These are phyloP conservation scores for Megalops cyprinoides DNA, from an alignment of 2,797 vertebrate genomes.

Conservation along the genomic window DNA sequence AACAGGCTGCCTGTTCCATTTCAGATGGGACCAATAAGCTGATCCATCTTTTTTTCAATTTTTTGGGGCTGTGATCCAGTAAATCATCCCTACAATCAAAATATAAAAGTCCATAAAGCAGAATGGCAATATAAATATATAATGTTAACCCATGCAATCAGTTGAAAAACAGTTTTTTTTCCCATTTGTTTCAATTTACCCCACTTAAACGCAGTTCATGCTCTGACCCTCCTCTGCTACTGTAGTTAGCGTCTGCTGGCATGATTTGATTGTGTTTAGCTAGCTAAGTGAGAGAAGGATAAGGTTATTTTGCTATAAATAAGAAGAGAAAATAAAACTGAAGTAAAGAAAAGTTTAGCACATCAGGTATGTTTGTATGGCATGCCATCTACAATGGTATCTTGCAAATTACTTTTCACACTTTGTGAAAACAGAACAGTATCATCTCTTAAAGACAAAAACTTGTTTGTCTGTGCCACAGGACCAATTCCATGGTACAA, in stretches of 20 bases:
- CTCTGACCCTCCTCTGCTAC: background rate
- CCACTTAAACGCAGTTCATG: background rate
- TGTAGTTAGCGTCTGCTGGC: background rate
- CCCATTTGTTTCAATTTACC: too few species aligned
- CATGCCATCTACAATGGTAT: background rate
- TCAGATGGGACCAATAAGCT: background rate
- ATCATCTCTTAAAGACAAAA: background rate
- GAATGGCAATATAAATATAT: background rate
- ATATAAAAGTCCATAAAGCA: background rate
- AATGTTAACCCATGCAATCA: background rate
- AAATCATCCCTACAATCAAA: background rate
- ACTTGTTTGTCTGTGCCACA: too few species aligned
- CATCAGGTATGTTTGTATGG: background rate
- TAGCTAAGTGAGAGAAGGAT: background rate
- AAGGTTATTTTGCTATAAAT: background rate
- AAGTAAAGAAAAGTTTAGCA: background rate
- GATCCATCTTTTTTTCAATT: background rate
- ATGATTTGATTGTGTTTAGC: slow-evolving; percentile 9
- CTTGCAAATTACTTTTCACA: background rate
- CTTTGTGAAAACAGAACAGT: background rate
- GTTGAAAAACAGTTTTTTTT: background rate
- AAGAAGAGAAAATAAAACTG: too few species aligned
- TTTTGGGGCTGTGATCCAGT: background rate
- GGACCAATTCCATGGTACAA: too few species aligned
- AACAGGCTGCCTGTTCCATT: slow-evolving; percentile 19